Evolutionary conservation across 2,888 invertebrate genomes (phyloP), one percentile per base, ranked within the genome.

Genomic region (Dysmachus trigonus): DNA sequence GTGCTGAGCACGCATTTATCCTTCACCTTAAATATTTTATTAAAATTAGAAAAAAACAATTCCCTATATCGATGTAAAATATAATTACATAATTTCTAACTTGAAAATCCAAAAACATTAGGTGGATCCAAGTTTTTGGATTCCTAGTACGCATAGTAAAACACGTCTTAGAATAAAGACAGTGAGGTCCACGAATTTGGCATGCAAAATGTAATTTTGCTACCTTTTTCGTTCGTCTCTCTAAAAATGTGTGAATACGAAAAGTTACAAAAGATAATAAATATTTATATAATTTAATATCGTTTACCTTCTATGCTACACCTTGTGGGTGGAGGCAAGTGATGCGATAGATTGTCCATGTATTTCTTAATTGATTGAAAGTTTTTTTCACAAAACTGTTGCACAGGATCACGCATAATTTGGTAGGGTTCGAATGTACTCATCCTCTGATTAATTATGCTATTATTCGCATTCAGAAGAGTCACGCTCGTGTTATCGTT

Each of bases 301-400:
- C 27, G n/a, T 8, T 7, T 91, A 96, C 97, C 97, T 94, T 98
- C 98, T 88, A 98, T 97, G 62, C 97, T 97, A 91, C 98, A 98
- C 91, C 97, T 97, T 4, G 97, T 96, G 0, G 98, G 98, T 71
- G 98, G 96, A 15, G 98, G 98, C 90, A 98, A 94, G 90, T 96
- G 94, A 87, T 96, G 93, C 35, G 96, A 96, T 5, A 98, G 95
- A 90, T 96, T 96, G 89, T 96, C 96, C 96, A 98, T 98, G 90
- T 97, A 98, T 27, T 95, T 94, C 91, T 97, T 97, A 86, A 98
- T 98, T 91, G 98, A 98, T 88, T 96, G 96, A 88, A 98, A 93
- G 91, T 98, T 98, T 91, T 98, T 98, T 92, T 98, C 98, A 92
- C 98, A 98, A 92, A 98, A 98, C 92, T 98, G 98, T 90, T 98